A percentile compares a stretch with the other conserved stretches of the same genome.
phyloP scores from a whole-genome alignment of 2,797 vertebrate genomes.

The Sebastes miniatus region DNA sequence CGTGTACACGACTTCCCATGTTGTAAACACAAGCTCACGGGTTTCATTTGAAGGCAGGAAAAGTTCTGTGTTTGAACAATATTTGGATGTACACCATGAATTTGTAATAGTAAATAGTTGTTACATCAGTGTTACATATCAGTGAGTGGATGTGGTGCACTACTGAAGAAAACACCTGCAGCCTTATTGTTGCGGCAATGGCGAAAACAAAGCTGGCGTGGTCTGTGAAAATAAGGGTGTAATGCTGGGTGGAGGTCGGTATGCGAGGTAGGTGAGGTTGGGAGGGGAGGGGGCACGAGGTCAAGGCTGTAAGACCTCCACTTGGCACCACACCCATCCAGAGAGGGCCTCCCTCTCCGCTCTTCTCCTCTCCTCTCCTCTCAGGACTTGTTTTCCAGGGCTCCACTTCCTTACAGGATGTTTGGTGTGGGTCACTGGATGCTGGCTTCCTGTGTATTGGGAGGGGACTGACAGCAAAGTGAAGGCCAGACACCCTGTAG shows the following conservation, averaged over 20 bases:
- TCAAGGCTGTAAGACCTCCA: slow-evolving; percentile 71
- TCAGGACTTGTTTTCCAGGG: slow-evolving; percentile 79
- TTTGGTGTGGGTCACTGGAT: slow-evolving; percentile 84
- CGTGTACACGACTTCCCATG: too few species aligned
- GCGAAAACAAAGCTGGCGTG: slow-evolving; percentile 12
- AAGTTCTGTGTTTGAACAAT: neutral
- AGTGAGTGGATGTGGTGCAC: neutral
- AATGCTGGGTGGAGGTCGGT: slow-evolving; percentile 64
- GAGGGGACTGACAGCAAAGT: slow-evolving; percentile 84
- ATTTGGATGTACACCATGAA: neutral
- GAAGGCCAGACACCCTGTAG: slow-evolving; percentile 81
- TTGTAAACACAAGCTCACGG: too few species aligned
- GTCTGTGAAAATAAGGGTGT: slow-evolving; percentile 30
- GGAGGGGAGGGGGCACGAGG: slow-evolving; percentile 28
- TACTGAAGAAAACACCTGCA: slow-evolving; percentile 46
- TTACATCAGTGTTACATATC: neutral
- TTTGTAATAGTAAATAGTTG: neutral
- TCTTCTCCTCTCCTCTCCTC: slow-evolving; percentile 55
- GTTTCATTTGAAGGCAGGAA: too few species aligned
- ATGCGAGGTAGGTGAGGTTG: slow-evolving; percentile 46
- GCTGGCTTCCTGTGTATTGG: slow-evolving; percentile 86
- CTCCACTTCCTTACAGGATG: slow-evolving; percentile 86
- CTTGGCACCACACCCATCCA: slow-evolving; percentile 65
- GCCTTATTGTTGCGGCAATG: neutral
- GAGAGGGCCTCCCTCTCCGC: slow-evolving; percentile 55